Conservation (phyloP, 2,888 invertebrate species). For the Hirtodrosophila cameraria region DNA sequence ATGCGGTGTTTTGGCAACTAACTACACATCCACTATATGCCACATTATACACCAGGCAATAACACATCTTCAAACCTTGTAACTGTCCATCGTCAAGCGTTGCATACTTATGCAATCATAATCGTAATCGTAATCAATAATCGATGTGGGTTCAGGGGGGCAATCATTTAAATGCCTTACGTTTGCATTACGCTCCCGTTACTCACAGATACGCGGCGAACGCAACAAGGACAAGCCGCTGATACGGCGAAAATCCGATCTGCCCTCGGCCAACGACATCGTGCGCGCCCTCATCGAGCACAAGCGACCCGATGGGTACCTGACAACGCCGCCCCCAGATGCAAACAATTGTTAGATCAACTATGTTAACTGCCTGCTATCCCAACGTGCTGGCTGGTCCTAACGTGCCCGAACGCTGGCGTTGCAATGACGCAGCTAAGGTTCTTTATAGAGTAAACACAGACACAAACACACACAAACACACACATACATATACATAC, state of each 20-base stretch:
- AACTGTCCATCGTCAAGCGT: slow-evolving; percentile 45
- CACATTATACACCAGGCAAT: slow-evolving; percentile 19
- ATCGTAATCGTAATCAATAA: slow-evolving; percentile 29
- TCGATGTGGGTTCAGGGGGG: slow-evolving; percentile 23
- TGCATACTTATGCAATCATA: slow-evolving; percentile 30
- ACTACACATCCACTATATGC: slow-evolving; percentile 11
- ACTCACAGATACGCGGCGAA: slow-evolving; percentile 83
- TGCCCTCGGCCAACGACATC: slow-evolving; percentile 96
- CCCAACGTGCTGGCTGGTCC: slow-evolving; percentile 55
- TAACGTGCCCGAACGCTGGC: slow-evolving; percentile 42
- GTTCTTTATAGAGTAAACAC: slow-evolving; percentile 45
- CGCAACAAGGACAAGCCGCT: slow-evolving; percentile 93
- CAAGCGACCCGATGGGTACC: slow-evolving; percentile 95
- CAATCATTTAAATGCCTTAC: slow-evolving; percentile 41
- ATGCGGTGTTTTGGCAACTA: slow-evolving; percentile 24
- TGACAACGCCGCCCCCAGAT: slow-evolving; percentile 93
- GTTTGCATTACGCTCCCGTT: slow-evolving; percentile 60
- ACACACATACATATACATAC: slow-evolving; percentile 10
- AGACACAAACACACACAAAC: slow-evolving; percentile 4
- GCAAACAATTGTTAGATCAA: slow-evolving; percentile 91
- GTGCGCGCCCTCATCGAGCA: slow-evolving; percentile 96
- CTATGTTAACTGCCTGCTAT: not conserved
- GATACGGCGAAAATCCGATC: slow-evolving; percentile 96
- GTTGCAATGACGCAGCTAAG: slow-evolving; percentile 36
- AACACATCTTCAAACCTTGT: slow-evolving; percentile 28